Conservation (phyloP, 2,113 vertebrate genomes). For the Sarotherodon lohbergeri region DNA sequence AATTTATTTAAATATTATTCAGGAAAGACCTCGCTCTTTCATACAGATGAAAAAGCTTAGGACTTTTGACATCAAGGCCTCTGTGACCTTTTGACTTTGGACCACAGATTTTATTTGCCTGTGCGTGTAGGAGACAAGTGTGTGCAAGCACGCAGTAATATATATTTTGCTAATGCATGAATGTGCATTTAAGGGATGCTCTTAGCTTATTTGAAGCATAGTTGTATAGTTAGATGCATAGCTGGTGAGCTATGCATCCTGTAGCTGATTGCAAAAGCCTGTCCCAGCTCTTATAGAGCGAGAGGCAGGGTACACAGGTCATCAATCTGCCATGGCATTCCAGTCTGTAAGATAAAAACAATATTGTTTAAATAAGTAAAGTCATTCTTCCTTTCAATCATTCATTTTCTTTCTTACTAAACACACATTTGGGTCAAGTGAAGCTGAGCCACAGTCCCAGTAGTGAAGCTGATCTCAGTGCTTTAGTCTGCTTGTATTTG, state of each 20-base stretch:
- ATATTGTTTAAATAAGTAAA: background rate
- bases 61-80: slow-evolving; percentile 16
- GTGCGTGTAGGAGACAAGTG: background rate
- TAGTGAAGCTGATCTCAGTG: background rate
- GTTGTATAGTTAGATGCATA: background rate
- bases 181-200: background rate
- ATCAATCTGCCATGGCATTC: background rate
- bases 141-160: background rate
- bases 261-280: background rate
- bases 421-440: background rate
- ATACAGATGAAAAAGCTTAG: slow-evolving; percentile 31
- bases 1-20: slow-evolving; percentile 50
- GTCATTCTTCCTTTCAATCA: background rate
- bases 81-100: slow-evolving; percentile 8
- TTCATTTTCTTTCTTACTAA: background rate
- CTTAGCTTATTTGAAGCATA: background rate
- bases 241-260: background rate
- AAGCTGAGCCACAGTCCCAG: background rate
- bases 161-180: background rate
- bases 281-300: background rate
- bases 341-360: background rate
- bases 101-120: background rate
- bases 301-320: background rate
- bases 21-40: background rate
- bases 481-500: background rate